phyloP scores from a whole-genome alignment of 1,140 invertebrate genomes.

The Zaprionus taronus region DNA sequence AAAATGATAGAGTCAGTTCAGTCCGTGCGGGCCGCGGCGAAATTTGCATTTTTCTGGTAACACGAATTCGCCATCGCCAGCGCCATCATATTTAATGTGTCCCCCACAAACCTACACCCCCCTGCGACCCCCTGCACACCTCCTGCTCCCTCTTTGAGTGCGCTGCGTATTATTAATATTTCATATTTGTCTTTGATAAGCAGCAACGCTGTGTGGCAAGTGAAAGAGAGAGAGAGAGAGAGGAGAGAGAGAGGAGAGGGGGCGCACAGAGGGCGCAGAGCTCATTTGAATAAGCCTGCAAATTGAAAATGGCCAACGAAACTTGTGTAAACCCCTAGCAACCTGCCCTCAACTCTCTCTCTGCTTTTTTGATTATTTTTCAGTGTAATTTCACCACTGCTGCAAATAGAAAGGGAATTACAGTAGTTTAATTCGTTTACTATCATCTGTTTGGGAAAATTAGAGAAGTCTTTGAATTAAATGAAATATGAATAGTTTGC shows the following conservation, averaged over 20 bases:
- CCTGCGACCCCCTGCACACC: conserved; percentile 1
- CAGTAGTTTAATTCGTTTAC: background rate
- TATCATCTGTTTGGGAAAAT: background rate
- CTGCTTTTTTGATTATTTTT: background rate
- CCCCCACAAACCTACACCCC: background rate
- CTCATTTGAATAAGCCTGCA: conserved; percentile 53
- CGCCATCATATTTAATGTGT: conserved; percentile 57
- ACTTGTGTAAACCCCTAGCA: conserved; percentile 5
- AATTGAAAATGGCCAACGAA: conserved; percentile 45
- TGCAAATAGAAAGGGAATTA: background rate
- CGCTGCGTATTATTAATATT: conserved; percentile 74
- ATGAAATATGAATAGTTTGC: too few species aligned
- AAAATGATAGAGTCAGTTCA: conserved; percentile 68
- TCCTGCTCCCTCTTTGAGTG: conserved; percentile 25
- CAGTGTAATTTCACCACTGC: background rate
- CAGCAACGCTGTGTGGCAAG: conserved; percentile 45
- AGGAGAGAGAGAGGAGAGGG: too few species aligned
- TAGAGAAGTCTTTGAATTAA: background rate
- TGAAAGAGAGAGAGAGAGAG: background rate
- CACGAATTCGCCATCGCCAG: conserved; percentile 47
- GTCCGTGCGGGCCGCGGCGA: conserved; percentile 48
- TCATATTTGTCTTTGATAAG: conserved; percentile 79
- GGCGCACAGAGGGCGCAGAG: background rate
- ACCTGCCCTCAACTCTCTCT: background rate
- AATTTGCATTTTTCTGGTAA: conserved; percentile 78